A percentile compares a stretch with the other conserved stretches of the same genome.
These are phyloP conservation scores for Drosophila rufa DNA, from an alignment of 1,140 invertebrate genomes.

Conservation along the genomic window DNA sequence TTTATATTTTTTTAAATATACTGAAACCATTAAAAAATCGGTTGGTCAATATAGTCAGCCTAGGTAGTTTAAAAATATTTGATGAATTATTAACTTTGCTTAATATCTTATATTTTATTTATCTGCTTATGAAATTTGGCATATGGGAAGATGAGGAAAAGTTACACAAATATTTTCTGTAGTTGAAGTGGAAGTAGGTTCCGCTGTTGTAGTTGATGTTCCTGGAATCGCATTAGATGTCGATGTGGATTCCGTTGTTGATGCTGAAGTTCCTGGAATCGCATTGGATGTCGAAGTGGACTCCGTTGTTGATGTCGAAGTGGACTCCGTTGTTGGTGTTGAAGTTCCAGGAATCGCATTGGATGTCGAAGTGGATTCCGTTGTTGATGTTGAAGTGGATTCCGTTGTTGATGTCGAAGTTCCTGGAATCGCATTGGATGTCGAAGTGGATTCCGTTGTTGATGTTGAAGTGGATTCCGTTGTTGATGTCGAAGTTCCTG, in stretches of 20 bases:
- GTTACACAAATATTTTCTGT: not conserved
- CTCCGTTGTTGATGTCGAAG: not conserved
- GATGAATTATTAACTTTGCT: not conserved
- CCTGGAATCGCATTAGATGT: not conserved
- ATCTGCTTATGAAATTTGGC: not conserved
- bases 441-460: too few relatives aligned
- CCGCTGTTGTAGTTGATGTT: conserved; percentile 3
- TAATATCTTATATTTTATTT: not conserved
- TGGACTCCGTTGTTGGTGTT: conserved; percentile 6
- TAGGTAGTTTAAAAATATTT: not conserved
- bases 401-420: too few relatives aligned
- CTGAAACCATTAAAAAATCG: too few relatives aligned
- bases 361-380: not conserved
- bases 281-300: conserved; percentile 7
- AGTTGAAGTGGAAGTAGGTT: not conserved
- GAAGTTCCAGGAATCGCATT: conserved; percentile 1
- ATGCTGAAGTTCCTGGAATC: not conserved
- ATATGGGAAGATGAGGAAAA: not conserved
- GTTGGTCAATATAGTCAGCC: too few relatives aligned
- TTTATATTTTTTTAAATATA: too few relatives aligned
- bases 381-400: too few relatives aligned
- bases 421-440: too few relatives aligned
- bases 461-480: too few relatives aligned
- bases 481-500: too few relatives aligned
- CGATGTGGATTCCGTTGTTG: not conserved